Evolutionary conservation across 2,797 vertebrate species (phyloP).

Genomic region (Morelia viridis): DNA sequence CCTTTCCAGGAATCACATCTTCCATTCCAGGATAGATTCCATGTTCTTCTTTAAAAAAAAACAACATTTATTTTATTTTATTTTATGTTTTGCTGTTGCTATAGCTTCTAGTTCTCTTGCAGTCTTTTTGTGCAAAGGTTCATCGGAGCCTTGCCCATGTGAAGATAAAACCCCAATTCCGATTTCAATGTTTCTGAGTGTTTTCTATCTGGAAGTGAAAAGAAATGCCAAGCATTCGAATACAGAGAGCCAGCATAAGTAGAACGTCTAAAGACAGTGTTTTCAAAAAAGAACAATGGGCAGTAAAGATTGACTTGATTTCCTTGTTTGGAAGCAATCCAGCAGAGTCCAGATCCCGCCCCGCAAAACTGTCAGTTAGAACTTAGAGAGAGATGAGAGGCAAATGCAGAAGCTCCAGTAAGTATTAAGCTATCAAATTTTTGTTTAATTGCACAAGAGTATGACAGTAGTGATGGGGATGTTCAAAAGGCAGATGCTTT

Average conservation of each 20-base stretch:
- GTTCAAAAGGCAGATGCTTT: slow-evolving; percentile 65
- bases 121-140: slow-evolving; percentile 23
- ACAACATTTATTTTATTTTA: background rate
- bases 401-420: slow-evolving; percentile 56
- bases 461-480: slow-evolving; percentile 67
- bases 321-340: slow-evolving; percentile 70
- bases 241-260: slow-evolving; percentile 55
- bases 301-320: slow-evolving; percentile 58
- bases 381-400: slow-evolving; percentile 66
- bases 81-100: background rate
- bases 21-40: slow-evolving; percentile 24
- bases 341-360: slow-evolving; percentile 60
- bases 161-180: slow-evolving; percentile 67
- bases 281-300: slow-evolving; percentile 32
- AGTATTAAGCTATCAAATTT: slow-evolving; percentile 69
- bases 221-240: slow-evolving; percentile 70
- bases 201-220: slow-evolving; percentile 72
- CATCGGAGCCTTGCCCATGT: slow-evolving; percentile 23
- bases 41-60: background rate
- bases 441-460: slow-evolving; percentile 33
- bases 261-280: background rate
- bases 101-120: background rate
- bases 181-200: slow-evolving; percentile 68
- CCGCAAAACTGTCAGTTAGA: slow-evolving; percentile 71
- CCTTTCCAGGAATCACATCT: slow-evolving; percentile 1